Conservation (phyloP, 2,113 vertebrate genomes). For the Pachycephala philippinensis region DNA sequence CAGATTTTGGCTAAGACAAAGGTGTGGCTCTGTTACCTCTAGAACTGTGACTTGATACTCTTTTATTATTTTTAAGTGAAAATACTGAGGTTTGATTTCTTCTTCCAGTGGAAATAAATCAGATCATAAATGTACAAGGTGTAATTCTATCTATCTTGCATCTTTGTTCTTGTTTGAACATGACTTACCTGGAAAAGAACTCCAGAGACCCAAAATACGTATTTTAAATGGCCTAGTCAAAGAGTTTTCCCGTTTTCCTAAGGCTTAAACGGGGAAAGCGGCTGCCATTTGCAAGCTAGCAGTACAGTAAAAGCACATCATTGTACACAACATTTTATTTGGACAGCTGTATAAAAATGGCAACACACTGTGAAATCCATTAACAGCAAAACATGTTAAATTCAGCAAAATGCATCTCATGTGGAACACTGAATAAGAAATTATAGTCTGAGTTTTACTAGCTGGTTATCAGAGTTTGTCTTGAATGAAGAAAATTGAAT, state of each 20-base stretch:
- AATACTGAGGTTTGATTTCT: not conserved
- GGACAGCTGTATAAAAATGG: conserved; percentile 62
- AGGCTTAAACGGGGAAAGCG: not conserved
- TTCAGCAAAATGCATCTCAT: conserved; percentile 62
- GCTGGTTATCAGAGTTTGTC: conserved; percentile 53
- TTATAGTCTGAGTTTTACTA: conserved; percentile 55
- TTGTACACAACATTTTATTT: conserved; percentile 45
- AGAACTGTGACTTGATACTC: not conserved
- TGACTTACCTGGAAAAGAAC: not conserved
- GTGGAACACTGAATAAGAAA: conserved; percentile 62
- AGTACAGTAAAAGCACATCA: conserved; percentile 29
- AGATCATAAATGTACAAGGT: not conserved
- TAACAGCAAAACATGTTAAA: conserved; percentile 63
- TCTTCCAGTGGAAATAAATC: not conserved
- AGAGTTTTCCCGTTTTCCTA: not conserved
- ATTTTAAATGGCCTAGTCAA: not conserved
- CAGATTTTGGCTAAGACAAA: not conserved
- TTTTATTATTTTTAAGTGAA: not conserved
- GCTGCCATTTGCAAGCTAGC: conserved; percentile 37
- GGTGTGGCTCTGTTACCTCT: not conserved
- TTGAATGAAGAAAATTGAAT: conserved; percentile 28
- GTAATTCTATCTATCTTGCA: not conserved
- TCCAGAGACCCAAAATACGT: not conserved
- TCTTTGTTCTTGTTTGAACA: conserved; percentile 7
- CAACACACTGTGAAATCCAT: conserved; percentile 64